These are phyloP conservation scores for Caradrina clavipalpis DNA, from an alignment of 2,888 invertebrate species.

Conservation along the genomic window DNA sequence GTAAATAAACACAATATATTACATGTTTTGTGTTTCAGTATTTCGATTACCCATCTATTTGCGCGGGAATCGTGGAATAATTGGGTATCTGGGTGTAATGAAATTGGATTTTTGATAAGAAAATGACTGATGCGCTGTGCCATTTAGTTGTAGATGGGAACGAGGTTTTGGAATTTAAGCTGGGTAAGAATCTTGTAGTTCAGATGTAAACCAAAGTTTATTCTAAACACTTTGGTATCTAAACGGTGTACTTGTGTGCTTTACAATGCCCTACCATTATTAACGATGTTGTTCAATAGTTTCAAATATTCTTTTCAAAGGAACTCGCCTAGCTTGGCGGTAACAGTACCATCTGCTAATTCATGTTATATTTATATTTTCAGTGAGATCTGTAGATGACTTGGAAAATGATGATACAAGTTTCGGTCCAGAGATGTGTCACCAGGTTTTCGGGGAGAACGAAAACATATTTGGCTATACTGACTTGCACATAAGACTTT, in stretches of 20 bases:
- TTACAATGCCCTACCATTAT: background rate
- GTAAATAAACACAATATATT: background rate
- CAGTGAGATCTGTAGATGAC: conserved; percentile 92
- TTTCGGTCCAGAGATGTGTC: conserved; percentile 96
- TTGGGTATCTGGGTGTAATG: conserved; percentile 39
- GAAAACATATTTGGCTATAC: conserved; percentile 99
- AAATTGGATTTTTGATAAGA: conserved; percentile 57
- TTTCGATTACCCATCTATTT: conserved; percentile 53
- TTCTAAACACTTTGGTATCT: background rate
- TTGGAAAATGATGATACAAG: conserved; percentile 92
- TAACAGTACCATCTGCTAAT: background rate
- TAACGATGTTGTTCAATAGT: background rate
- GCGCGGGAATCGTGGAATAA: conserved; percentile 67
- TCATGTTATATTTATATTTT: conserved; percentile 39
- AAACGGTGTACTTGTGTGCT: conserved; percentile 2
- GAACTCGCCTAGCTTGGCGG: background rate
- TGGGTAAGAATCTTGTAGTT: conserved; percentile 77
- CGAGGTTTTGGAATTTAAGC: conserved; percentile 90
- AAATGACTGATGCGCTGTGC: conserved; percentile 87
- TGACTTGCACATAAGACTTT: conserved; percentile 94
- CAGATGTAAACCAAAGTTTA: background rate
- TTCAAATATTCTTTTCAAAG: background rate
- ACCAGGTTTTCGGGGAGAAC: conserved; percentile 97
- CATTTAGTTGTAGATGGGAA: conserved; percentile 91
- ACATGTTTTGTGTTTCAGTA: conserved; percentile 9